These are phyloP conservation scores for Siniperca chuatsi DNA, from an alignment of 2,113 vertebrate species.

Conservation along the genomic window DNA sequence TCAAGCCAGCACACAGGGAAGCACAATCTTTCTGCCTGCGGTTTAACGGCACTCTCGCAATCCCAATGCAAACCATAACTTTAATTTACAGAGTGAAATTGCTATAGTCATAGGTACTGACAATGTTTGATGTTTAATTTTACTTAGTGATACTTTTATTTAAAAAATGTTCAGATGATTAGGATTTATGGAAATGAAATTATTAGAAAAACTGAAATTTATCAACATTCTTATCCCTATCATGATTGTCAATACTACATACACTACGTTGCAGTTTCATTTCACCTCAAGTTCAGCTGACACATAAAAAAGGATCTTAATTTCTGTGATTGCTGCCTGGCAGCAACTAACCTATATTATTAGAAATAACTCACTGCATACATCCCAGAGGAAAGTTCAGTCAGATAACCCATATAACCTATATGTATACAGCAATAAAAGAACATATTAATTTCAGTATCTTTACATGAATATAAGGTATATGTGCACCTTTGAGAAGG, in stretches of 20 bases:
- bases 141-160: conserved; percentile 2
- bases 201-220: conserved; percentile 10
- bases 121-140: conserved; percentile 6
- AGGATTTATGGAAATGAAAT: background rate
- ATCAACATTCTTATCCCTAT: conserved; percentile 2
- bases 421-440: background rate
- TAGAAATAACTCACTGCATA: background rate
- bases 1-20: conserved; percentile 71
- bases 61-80: conserved; percentile 40
- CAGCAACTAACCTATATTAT: background rate
- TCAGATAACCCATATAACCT: background rate
- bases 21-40: conserved; percentile 58
- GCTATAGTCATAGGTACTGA: background rate
- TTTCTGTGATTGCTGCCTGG: background rate
- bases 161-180: background rate
- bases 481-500: background rate
- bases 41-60: conserved; percentile 50
- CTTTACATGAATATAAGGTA: background rate
- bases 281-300: background rate
- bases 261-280: background rate
- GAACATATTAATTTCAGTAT: background rate
- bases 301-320: background rate
- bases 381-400: background rate
- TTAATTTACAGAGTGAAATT: conserved; percentile 33
- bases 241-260: background rate